Evolutionary conservation across 2,113 vertebrate species (phyloP), one percentile per base, ranked within the genome.

Genomic region (Salvator merianae): DNA sequence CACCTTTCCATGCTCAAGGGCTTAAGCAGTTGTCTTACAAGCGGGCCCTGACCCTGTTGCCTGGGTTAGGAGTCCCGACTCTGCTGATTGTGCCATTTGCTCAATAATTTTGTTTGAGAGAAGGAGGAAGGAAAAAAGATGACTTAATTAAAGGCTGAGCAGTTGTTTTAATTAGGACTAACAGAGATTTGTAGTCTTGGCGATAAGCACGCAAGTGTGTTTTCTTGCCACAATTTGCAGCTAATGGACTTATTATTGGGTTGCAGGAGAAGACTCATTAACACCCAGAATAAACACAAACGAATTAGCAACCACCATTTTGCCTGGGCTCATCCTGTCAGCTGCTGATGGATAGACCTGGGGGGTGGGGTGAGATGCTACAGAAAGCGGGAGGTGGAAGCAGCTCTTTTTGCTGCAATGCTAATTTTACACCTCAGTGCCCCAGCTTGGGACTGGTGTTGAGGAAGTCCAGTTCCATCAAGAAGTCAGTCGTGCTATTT

Each of bases 111-210:
- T 62, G 76, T 62, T 43, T 18, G 76, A 72, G 55, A 26, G 74
- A 43, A 83, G 5, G 47, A 70, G 74, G 69, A 22, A 69, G 71
- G 77, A 70, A 82, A 83, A 89, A 90, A 90, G 85, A 90, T 84
- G 86, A 87, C 84, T 90, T 89, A 89, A 92, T 90, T 90, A 92
- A 89, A 84, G 88, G 84, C 82, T 38, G 87, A 92, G 81, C 86
- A 71, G 84, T 81, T 79, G 63, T 55, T 72, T 85, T 89, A 90
- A 89, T 89, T 84, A 88, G 87, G 82, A 85, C 32, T 70, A 82
- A 86, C 40, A 68, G 77, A 86, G 89, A 89, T 91, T 90, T 90
- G 90, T 86, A 87, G 81, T 59, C 88, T 77, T 36, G 82, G 79
- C 68, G 55, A 81, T 77, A 79, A 62, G 30, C 7, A 38, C 20